Evolutionary conservation across 2,888 invertebrate genomes (phyloP).

Genomic region (Acrobasis consociella): DNA sequence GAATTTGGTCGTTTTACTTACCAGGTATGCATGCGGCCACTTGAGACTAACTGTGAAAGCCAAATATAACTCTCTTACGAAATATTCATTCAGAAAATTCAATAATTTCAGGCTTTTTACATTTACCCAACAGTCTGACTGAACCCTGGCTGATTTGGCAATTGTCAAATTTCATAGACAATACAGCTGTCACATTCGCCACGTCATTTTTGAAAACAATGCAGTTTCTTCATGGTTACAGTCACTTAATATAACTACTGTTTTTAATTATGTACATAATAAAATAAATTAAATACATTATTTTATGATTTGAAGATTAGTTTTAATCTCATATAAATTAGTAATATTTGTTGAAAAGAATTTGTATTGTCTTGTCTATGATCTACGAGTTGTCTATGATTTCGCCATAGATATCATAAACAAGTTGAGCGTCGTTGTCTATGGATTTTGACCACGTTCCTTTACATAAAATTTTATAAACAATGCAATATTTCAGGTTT

Average conservation of each 20-base stretch:
- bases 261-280: too few relatives aligned
- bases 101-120: slow-evolving; percentile 41
- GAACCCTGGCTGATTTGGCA: slow-evolving; percentile 78
- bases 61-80: slow-evolving; percentile 39
- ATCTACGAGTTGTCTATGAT: neutral
- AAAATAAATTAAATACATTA: neutral
- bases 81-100: slow-evolving; percentile 64
- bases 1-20: slow-evolving; percentile 46
- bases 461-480: slow-evolving; percentile 35
- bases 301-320: neutral
- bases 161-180: slow-evolving; percentile 73
- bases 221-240: slow-evolving; percentile 28
- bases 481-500: slow-evolving; percentile 6
- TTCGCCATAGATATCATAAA: slow-evolving; percentile 34
- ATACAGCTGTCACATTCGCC: slow-evolving; percentile 73
- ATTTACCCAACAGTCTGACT: slow-evolving; percentile 48
- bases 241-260: slow-evolving; percentile 2
- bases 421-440: slow-evolving; percentile 54
- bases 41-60: slow-evolving; percentile 43
- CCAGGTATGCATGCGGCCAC: slow-evolving; percentile 51
- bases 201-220: slow-evolving; percentile 71
- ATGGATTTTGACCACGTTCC: slow-evolving; percentile 51
- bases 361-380: neutral
- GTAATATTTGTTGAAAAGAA: too few relatives aligned
- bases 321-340: too few relatives aligned